Percentiles rank a stretch among this genome's conserved stretches.
Conservation (phyloP, 2,797 vertebrate genomes). For the Masticophis lateralis region DNA sequence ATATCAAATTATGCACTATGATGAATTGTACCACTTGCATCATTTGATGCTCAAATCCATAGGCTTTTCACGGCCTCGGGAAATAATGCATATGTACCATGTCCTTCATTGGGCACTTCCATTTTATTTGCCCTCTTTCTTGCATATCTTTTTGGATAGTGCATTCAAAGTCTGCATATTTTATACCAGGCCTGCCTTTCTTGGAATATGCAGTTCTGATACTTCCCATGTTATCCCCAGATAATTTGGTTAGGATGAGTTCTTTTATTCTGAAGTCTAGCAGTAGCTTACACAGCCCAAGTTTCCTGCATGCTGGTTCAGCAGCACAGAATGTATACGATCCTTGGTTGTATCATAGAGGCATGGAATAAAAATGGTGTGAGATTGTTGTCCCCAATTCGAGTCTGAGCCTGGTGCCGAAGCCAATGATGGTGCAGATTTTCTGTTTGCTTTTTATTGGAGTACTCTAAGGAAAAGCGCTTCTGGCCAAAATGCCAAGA, state of each 20-base stretch:
- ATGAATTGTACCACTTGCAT: background rate
- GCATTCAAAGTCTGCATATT: background rate
- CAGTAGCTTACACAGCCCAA: background rate
- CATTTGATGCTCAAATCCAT: background rate
- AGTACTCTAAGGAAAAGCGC: too few relatives aligned
- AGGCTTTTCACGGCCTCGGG: background rate
- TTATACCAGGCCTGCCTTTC: background rate
- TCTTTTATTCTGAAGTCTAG: background rate
- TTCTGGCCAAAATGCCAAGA: too few relatives aligned
- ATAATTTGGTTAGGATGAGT: background rate
- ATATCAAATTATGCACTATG: background rate
- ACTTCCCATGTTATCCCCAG: background rate
- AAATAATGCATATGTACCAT: background rate
- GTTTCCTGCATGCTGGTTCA: too few relatives aligned
- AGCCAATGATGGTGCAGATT: too few relatives aligned
- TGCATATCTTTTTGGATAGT: background rate
- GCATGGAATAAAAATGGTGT: too few relatives aligned
- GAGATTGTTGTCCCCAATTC: too few relatives aligned
- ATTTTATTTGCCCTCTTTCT: background rate
- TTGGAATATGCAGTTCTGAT: background rate
- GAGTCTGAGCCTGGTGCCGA: too few relatives aligned
- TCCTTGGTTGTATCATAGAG: too few relatives aligned
- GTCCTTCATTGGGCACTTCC: background rate
- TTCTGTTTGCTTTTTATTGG: too few relatives aligned
- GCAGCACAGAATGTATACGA: too few relatives aligned